Evolutionary conservation across 2,113 vertebrate genomes (phyloP).

Genomic region (Scomber scombrus): DNA sequence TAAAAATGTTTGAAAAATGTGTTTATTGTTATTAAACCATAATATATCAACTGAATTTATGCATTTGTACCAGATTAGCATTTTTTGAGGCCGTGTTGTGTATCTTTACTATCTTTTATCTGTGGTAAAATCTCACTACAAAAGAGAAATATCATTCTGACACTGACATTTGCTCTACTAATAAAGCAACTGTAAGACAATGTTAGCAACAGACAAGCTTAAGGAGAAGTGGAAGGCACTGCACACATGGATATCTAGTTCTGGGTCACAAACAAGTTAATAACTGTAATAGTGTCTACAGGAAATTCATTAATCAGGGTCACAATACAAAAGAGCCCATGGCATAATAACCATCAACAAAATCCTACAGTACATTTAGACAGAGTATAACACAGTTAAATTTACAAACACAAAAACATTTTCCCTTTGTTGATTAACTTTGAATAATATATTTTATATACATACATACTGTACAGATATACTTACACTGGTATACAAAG

Average conservation of each 20-base stretch:
- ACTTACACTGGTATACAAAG: constrained; percentile 72
- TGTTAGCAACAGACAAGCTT: constrained; percentile 26
- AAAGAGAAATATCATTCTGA: constrained; percentile 21
- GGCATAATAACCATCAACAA: constrained; percentile 35
- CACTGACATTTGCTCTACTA: constrained; percentile 17
- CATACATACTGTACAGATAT: constrained; percentile 79
- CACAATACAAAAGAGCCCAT: constrained; percentile 49
- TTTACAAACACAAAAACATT: constrained; percentile 73
- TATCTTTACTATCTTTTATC: not conserved
- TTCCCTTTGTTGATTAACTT: constrained; percentile 84
- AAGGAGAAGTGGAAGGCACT: constrained; percentile 52
- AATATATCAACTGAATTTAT: not conserved
- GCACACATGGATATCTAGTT: constrained; percentile 56
- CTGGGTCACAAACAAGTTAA: constrained; percentile 51
- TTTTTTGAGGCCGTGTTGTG: constrained; percentile 15
- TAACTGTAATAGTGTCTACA: constrained; percentile 43
- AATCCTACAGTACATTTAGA: constrained; percentile 71
- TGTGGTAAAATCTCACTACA: not conserved
- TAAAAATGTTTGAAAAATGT: no score
- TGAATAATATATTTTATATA: constrained; percentile 82
- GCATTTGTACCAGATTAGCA: not conserved
- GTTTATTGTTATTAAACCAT: no score
- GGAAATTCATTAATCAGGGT: constrained; percentile 41
- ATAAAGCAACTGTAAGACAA: constrained; percentile 8
- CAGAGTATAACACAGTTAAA: constrained; percentile 62